Base-by-base conservation (phyloP, 2,797 vertebrate genomes). In the Pithecia hirsuta region DNA sequence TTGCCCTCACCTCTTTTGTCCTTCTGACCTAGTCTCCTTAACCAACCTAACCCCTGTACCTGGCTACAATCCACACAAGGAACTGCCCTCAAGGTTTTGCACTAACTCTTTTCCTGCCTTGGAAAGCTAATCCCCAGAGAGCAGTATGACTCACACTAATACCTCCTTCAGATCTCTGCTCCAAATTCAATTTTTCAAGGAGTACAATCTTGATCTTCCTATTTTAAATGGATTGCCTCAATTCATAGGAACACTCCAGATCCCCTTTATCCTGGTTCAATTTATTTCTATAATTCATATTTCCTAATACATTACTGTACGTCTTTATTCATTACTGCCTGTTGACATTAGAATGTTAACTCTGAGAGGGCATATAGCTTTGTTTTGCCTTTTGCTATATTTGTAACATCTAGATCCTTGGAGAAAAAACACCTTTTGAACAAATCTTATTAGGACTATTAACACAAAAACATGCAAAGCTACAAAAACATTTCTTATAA, bases 391-490 rank as follows among this genome's bases (percentile, higher is more conserved):
- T 91, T 44, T 91, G 46, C 48, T 92, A 30, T 19, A 86, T 59
- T 64, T 10, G 11, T 76, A 91, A 93, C 19, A 93, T 22, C 20
- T 28, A 44, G 33, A 80, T 50, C 11, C 80, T 36, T 86, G 5
- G 39, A 10, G 11, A 28, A n/a, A 57, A 87, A 15, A 26, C 4
- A 76, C 9, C 5, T 9, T 76, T 30, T 86, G 36, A 89, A 78
- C 46, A 96, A 79, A 88, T 7, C 41, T 70, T 44, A 88, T 50
- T 91, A 84, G 20, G 74, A 67, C 57, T 48, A 90, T 70, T 83
- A 83, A 19, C 70, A 96, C 28, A 88, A 87, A 93, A 88, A 41
- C 33, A 89, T 26, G 30, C n/a, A 89, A 85, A 95, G 61, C 39
- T 88, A 46, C 79, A 67, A 91, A 89, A 81, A 76, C 41, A 64